Evolutionary conservation across 92 coral and sea anemone genomes (phyloP).

Genomic region (Zoanthus solanderi): DNA sequence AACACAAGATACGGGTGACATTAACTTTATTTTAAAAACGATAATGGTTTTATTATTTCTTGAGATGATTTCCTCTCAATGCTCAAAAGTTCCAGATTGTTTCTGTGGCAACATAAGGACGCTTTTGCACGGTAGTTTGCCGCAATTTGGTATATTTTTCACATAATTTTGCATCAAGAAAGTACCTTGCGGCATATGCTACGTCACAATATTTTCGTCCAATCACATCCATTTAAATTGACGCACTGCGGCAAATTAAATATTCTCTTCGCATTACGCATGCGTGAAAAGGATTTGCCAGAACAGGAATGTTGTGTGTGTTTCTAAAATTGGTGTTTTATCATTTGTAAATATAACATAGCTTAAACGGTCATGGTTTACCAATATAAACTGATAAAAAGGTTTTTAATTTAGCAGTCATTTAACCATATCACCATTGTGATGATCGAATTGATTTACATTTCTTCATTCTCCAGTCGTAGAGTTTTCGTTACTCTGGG

Average conservation of each 20-base stretch:
- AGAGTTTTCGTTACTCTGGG: no score
- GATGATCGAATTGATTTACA: neutral
- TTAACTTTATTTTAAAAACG: neutral
- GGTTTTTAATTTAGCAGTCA: neutral
- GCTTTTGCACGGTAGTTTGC: neutral
- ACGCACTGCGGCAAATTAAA: conserved; percentile 37
- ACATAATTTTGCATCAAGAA: neutral
- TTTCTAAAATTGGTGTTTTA: neutral
- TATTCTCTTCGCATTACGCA: neutral
- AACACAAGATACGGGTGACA: neutral
- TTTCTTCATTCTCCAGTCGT: no score
- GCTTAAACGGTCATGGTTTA: neutral
- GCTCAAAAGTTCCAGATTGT: conserved; percentile 18
- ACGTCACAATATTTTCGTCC: neutral
- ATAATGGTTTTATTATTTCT: conserved; percentile 19
- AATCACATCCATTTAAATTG: conserved; percentile 23
- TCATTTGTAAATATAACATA: neutral
- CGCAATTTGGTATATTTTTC: neutral
- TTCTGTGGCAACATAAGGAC: conserved; percentile 40
- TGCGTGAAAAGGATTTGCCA: neutral
- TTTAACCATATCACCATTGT: neutral
- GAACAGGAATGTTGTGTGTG: neutral
- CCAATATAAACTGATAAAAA: neutral
- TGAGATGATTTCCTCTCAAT: neutral
- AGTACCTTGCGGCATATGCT: conserved; percentile 6